Evolutionary conservation across 2,797 vertebrate species (phyloP).

Genomic region (Pteronotus mesoamericanus): DNA sequence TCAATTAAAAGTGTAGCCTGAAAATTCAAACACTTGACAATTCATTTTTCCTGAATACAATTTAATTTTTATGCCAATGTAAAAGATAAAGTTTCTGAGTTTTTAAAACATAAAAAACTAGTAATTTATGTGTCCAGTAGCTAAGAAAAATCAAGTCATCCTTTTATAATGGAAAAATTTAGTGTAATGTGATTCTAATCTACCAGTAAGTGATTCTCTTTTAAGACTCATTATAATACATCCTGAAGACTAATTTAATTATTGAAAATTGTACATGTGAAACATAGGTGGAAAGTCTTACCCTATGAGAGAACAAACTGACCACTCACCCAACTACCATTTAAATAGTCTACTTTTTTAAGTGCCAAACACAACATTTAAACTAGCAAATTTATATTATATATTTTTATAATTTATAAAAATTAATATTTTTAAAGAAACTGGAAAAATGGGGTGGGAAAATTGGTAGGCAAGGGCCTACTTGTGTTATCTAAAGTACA

Average conservation of each 20-base stretch:
- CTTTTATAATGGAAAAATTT: background rate
- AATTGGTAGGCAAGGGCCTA: background rate
- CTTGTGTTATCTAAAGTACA: background rate
- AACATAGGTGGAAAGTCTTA: background rate
- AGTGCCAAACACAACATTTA: background rate
- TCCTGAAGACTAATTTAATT: conserved; percentile 8
- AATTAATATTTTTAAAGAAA: conserved; percentile 35
- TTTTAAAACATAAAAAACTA: background rate
- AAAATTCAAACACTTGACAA: conserved; percentile 20
- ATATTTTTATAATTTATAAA: background rate
- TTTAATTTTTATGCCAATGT: background rate
- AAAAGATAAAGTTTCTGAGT: background rate
- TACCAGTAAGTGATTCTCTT: background rate
- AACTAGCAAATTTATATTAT: background rate
- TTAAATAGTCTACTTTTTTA: background rate
- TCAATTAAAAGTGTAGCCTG: conserved; percentile 29
- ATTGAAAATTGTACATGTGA: background rate
- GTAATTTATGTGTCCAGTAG: background rate
- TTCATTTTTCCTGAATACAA: background rate
- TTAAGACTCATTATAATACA: background rate
- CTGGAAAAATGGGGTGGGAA: background rate
- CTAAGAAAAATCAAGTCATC: background rate
- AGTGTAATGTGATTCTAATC: background rate
- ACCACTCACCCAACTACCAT: background rate
- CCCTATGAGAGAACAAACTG: background rate